Evolutionary conservation across 2,888 invertebrate genomes (phyloP), one percentile per base, ranked within the genome.

Genomic region (Diaprepes abbreviatus): DNA sequence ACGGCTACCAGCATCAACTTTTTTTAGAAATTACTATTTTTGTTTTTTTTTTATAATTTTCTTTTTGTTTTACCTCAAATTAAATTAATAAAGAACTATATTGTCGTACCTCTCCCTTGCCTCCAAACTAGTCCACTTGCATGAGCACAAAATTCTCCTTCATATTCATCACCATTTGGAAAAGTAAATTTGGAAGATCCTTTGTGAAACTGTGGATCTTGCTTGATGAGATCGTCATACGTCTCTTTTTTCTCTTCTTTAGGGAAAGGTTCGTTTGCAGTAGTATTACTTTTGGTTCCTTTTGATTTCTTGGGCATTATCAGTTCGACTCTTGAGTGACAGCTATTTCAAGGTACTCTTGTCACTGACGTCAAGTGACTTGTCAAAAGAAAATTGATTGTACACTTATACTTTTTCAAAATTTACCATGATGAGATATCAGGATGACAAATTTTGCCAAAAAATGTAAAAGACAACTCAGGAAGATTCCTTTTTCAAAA

Each of bases 121-220:
- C 83, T 75, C 83, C 84, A 84, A 40, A 82, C 74, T 38, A 81
- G 40, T 2, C 84, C 87, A 72, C 85, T 86, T 73, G 86, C 85
- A 79, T 87, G 87, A 0, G 87, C 86, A 76, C 87, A 87, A 74
- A 87, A 90, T 55, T 79, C 85, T 0, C 90, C 90, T 0, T 85
- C 83, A 72, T 90, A 90, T 1, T 74, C 82, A 72, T 90, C 90
- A 0, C 88, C 89, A 45, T 90, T 90, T 0, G 83, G 79, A 73
- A 88, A 87, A 7, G 75, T 72, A 76, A 90, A 89, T 36, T 80
- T 78, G 0, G 84, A 86, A 6, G 80, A 75, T n/a, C 80, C 80
- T 35, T 50, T 74, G 63, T 72, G 60, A 70, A 80, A 79, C 71
- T 78, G 60, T 0, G 73, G 74, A 66, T 78, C 77, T 35, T 55